phyloP scores from a whole-genome alignment of 2,113 vertebrate species.

The Sinocyclocheilus anshuiensis region DNA sequence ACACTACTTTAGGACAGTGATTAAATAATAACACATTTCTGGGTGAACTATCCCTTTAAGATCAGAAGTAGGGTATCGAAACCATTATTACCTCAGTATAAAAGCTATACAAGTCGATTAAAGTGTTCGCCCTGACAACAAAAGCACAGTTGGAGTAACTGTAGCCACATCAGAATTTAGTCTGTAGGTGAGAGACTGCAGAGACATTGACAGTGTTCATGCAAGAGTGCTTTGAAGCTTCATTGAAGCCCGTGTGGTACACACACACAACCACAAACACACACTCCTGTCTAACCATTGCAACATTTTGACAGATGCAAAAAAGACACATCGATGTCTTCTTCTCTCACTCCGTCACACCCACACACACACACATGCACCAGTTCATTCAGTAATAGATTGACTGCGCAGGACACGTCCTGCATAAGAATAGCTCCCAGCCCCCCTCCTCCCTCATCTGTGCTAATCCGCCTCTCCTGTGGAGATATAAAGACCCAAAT shows the following conservation, averaged over 20 bases:
- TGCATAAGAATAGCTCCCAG: conserved; percentile 38
- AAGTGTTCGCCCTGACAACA: not conserved
- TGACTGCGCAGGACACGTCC: conserved; percentile 34
- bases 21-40: not conserved
- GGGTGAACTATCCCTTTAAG: not conserved
- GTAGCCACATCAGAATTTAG: conserved; percentile 8
- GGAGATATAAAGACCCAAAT: conserved; percentile 45
- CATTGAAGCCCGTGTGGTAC: not conserved
- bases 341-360: conserved; percentile 6
- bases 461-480: conserved; percentile 41
- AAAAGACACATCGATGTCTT: conserved; percentile 22
- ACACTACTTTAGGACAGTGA: not conserved
- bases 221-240: conserved; percentile 6
- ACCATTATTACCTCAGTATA: not conserved
- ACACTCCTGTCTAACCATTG: not conserved
- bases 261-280: not conserved
- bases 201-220: conserved; percentile 28
- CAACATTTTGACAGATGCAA: conserved; percentile 13
- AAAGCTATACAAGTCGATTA: not conserved
- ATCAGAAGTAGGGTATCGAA: not conserved
- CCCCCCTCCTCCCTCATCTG: not conserved
- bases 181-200: conserved; percentile 7
- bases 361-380: conserved; percentile 6
- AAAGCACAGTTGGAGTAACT: not conserved
- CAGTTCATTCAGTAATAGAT: conserved; percentile 27